Evolutionary conservation across 1,140 invertebrate species (phyloP), one percentile per base, ranked within the genome.

Genomic region (Trichomalopsis sarcophagae): DNA sequence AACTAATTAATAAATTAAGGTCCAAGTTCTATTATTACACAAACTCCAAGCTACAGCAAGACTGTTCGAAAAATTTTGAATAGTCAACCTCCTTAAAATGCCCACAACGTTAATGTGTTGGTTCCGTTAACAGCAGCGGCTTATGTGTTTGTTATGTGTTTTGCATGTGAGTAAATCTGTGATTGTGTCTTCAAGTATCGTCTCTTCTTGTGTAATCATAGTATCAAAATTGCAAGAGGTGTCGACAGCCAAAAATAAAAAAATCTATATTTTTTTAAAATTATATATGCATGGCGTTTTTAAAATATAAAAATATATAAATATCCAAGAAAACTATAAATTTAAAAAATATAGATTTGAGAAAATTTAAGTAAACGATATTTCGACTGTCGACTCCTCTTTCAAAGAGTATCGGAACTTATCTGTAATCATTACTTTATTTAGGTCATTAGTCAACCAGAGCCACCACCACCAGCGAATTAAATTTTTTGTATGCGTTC

Each of bases 161-260:
- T 85, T 85, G 66, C 80, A 82, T 85, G 84, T 69, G 68, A 69
- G 84, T 85, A 69, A 82, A 85, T 82, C 84, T 85, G 84, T 85
- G 84, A 85, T 85, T 81, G 80, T 85, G 55, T 69, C 40, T 71
- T 85, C 47, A 78, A 71, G 9, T 47, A 78, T 36, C 21, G 66
- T 75, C 77, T 62, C 40, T 27, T 14, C 47, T 68, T 76, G 47
- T 55, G 23, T 76, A 76, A 69, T 44, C 30, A 66, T 30, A n/a
- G 6, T 66, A 27, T 11, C 23, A 77, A 84, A 27, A 27, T 47
- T 33, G 68, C 47, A 76, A 76, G 36, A n/a, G 36, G 81, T 9
- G n/a, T n/a, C 36, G 40, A 68, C 2, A 17, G 36, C 44, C 50
- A 76, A 44, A 10, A 74, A 27, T n/a, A 4, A 36, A 50, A 50